phyloP scores from a whole-genome alignment of 2,797 vertebrate genomes.

The Champsocephalus gunnari region DNA sequence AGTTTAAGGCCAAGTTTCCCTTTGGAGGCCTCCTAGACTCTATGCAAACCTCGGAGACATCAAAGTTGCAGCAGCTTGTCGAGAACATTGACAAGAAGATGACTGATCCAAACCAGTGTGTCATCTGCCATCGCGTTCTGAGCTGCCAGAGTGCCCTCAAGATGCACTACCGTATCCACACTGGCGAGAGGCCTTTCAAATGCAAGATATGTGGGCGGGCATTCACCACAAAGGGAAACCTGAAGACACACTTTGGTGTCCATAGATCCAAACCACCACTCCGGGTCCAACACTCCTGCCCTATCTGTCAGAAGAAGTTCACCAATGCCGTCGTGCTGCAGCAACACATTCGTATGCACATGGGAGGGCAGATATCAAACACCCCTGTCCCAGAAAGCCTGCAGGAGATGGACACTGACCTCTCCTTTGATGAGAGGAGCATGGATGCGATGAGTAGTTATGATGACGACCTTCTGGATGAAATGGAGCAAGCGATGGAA shows the following conservation, averaged over 20 bases:
- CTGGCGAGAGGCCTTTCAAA: conserved; percentile 99
- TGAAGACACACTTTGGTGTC: conserved; percentile 99
- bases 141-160: conserved; percentile 99
- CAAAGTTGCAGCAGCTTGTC: conserved; percentile 98
- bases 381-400: conserved; percentile 93
- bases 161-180: conserved; percentile 99
- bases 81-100: conserved; percentile 99
- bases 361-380: conserved; percentile 99
- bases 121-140: conserved; percentile 98
- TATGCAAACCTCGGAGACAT: conserved; percentile 99
- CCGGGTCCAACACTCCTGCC: conserved; percentile 98
- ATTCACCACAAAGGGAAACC: conserved; percentile 99
- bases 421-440: conserved; percentile 93
- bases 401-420: conserved; percentile 94
- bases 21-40: conserved; percentile 99
- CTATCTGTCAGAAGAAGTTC: conserved; percentile 99
- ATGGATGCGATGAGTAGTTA: conserved; percentile 93
- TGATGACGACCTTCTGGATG: conserved; percentile 92
- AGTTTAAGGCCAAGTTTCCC: conserved; percentile 97
- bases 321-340: conserved; percentile 98
- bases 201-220: conserved; percentile 99
- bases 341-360: conserved; percentile 99
- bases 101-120: conserved; percentile 99
- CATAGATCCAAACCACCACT: conserved; percentile 98
- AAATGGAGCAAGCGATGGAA: conserved; percentile 95